Evolutionary conservation across 2,888 invertebrate genomes (phyloP).

Genomic region (Acronicta alni): DNA sequence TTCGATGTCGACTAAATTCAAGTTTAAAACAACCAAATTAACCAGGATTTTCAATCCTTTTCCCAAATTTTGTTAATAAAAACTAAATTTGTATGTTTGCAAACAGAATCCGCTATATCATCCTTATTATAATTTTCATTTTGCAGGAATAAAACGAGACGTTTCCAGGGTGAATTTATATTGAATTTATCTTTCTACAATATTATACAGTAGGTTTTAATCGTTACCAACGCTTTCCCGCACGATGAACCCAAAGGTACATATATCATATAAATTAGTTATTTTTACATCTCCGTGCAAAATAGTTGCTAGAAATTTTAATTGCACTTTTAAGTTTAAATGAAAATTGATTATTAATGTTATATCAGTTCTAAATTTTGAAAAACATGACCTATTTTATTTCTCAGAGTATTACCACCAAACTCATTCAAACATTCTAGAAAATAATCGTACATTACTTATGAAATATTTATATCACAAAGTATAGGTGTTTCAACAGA

Average conservation of each 20-base stretch:
- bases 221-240: constrained; percentile 62
- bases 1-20: too few relatives aligned
- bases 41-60: too few relatives aligned
- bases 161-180: constrained; percentile 85
- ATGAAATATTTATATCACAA: constrained; percentile 71
- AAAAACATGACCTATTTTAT: constrained; percentile 48
- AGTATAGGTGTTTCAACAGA: constrained; percentile 68
- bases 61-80: too few relatives aligned
- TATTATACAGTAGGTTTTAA: constrained; percentile 84
- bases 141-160: constrained; percentile 65
- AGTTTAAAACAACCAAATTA: too few relatives aligned
- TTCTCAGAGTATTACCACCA: constrained; percentile 40
- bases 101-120: too few relatives aligned
- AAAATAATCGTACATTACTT: constrained; percentile 52
- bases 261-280: constrained; percentile 51
- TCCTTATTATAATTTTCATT: constrained; percentile 5
- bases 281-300: constrained; percentile 70
- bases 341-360: constrained; percentile 58
- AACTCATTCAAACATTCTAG: constrained; percentile 44
- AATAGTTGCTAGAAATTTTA: constrained; percentile 66
- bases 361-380: constrained; percentile 52
- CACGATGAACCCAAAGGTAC: constrained; percentile 56
- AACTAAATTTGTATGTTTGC: too few relatives aligned
- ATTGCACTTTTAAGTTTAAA: constrained; percentile 74
- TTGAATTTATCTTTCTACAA: constrained; percentile 87